phyloP scores from a whole-genome alignment of 1,140 invertebrate genomes.

The Leguminivora glycinivorella region DNA sequence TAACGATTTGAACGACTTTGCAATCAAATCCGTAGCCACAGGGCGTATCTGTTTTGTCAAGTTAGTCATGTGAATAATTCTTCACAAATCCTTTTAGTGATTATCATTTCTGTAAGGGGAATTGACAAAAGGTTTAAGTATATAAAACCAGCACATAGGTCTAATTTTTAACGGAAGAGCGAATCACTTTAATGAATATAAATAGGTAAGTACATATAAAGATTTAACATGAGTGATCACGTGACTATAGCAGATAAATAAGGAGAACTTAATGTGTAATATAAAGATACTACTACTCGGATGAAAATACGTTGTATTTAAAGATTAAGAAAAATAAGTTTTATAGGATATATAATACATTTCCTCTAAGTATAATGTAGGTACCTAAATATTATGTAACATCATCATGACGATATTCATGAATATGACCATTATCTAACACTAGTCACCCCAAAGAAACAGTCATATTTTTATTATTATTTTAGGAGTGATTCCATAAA shows the following conservation, averaged over 20 bases:
- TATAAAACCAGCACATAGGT: conserved; percentile 1
- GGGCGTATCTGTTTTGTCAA: conserved; percentile 75
- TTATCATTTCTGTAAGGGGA: conserved; percentile 72
- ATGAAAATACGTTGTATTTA: too few species aligned
- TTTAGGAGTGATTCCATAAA: too few species aligned
- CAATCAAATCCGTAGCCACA: conserved; percentile 64
- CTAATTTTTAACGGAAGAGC: conserved; percentile 4
- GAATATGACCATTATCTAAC: too few species aligned
- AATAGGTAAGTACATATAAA: neutral
- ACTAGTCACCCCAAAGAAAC: too few species aligned
- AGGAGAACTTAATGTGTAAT: neutral
- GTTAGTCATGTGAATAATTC: conserved; percentile 73
- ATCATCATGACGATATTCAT: too few species aligned
- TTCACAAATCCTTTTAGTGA: conserved; percentile 72
- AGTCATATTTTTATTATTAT: too few species aligned
- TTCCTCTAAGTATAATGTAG: too few species aligned
- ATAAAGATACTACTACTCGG: too few species aligned
- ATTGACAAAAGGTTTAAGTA: conserved; percentile 43
- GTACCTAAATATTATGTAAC: too few species aligned
- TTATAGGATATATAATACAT: too few species aligned
- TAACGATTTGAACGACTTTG: conserved; percentile 28
- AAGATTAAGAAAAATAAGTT: too few species aligned
- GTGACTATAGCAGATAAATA: neutral
- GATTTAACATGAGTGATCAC: neutral
- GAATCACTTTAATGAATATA: neutral